These are phyloP conservation scores for Lucilia sericata DNA, from an alignment of 1,140 invertebrate species.

Conservation along the genomic window DNA sequence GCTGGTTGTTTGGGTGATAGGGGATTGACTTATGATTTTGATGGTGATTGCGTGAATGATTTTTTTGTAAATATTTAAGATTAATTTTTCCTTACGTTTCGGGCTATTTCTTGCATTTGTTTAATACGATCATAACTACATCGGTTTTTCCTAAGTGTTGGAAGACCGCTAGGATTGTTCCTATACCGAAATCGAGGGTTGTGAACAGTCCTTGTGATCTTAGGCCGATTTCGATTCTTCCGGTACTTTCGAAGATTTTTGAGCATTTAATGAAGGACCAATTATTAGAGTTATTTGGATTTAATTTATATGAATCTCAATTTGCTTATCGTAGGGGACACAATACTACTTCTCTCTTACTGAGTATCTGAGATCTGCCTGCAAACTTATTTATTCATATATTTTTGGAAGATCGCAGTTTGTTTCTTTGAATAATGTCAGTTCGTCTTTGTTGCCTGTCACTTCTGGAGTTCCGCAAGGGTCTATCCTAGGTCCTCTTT, in stretches of 20 bases:
- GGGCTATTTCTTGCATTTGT: no score
- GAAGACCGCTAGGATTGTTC: no score
- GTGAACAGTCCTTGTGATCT: no score
- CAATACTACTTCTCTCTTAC: neutral
- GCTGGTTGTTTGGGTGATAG: no score
- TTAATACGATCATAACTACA: no score
- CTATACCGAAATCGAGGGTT: no score
- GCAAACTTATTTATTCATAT: conserved; percentile 9
- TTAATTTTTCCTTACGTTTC: no score
- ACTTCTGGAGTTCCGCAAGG: neutral
- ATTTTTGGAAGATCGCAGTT: neutral
- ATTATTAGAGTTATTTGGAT: neutral
- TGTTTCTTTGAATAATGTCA: neutral
- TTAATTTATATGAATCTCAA: neutral
- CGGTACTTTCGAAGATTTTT: neutral
- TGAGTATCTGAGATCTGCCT: neutral
- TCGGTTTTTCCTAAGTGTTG: no score
- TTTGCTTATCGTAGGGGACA: neutral
- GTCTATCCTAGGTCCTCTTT: neutral
- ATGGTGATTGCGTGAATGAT: no score
- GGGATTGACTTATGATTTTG: no score
- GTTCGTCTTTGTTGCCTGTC: neutral
- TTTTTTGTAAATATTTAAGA: no score
- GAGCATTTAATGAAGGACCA: neutral
- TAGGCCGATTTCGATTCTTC: neutral